A percentile compares a stretch with the other conserved stretches of the same genome.
These are phyloP conservation scores for Rhinella marina DNA, from an alignment of 2,797 vertebrate genomes.

Conservation along the genomic window DNA sequence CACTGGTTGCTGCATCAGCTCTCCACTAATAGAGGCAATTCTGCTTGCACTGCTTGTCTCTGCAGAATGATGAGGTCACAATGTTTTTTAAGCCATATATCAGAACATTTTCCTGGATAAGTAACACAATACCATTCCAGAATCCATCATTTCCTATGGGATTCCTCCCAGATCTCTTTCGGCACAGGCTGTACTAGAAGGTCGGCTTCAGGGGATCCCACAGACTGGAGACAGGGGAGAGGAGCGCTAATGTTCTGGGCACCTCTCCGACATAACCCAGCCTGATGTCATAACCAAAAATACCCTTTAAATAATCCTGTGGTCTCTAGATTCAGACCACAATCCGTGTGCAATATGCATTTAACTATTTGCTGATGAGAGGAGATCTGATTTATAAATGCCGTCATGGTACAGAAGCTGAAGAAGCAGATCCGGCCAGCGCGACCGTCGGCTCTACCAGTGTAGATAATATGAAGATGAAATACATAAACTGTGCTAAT, in stretches of 20 bases:
- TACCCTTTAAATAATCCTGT: constrained; percentile 46
- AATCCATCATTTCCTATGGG: constrained; percentile 17
- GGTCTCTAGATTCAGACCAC: constrained; percentile 42
- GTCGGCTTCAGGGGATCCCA: constrained; percentile 44
- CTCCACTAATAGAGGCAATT: not conserved
- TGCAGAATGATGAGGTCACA: not conserved
- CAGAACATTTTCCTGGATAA: constrained; percentile 22
- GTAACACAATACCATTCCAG: constrained; percentile 8
- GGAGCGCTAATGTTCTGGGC: constrained; percentile 27
- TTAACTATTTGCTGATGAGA: constrained; percentile 38
- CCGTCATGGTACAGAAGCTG: not conserved
- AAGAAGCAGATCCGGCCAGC: not conserved
- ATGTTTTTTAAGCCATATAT: constrained; percentile 12
- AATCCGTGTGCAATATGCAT: constrained; percentile 9
- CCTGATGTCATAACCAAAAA: constrained; percentile 59
- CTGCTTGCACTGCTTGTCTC: not conserved
- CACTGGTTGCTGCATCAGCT: constrained; percentile 7
- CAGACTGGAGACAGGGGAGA: constrained; percentile 28
- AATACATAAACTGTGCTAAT: too few relatives aligned
- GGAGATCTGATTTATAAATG: not conserved
- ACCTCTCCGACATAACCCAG: constrained; percentile 41
- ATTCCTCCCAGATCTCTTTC: constrained; percentile 15
- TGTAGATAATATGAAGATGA: too few relatives aligned
- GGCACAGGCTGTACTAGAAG: constrained; percentile 46
- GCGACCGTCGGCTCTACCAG: too few relatives aligned